Base-by-base conservation (phyloP, 1,140 invertebrate species). In the Heliconius eleuchia region DNA sequence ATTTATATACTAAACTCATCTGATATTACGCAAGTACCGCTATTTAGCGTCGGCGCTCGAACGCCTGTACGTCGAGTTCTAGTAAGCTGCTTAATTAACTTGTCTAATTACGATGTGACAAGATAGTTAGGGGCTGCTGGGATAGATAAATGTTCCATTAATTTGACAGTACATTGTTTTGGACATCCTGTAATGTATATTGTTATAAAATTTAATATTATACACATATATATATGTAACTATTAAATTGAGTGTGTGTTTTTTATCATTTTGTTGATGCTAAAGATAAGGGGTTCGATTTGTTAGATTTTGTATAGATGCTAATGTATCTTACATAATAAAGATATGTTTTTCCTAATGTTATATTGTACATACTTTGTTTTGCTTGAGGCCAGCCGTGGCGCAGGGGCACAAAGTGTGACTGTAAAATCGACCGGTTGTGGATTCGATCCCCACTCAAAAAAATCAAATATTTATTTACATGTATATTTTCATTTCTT, bases 101-200 rank as follows among this genome's bases (percentile, higher is more conserved):
- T 74, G 73, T 79, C 78, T 79, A 79, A 79, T 79, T 75, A 79
- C 73, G 57, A 79, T 79, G 73, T 79, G 78, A 79, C 73, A 79
- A 79, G 78, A 79, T 79, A 79, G 73, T 74, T 79, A 73, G 73
- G 23, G n/a, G 75, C 73, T 74, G 34, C 46, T 18, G 42, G n/a
- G 66, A 75, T 79, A 71, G 75, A 76, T 76, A 76, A 79, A 79
- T 75, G 78, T 75, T 75, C 78, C 2, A 74, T 79, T 71, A 74
- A 79, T 70, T 79, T 71, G 42, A 79, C 42, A 71, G 57, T 30
- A 71, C 42, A 76, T 76, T 50, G 66, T 71, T 76, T 71, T 34
- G 46, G 8, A 57, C 55, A 66, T 27, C 34, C 34, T 66, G 60
- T 66, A 27, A 66, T 66, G 19, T 66, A 66, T 66, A 66, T 27